These are phyloP conservation scores for Poecile atricapillus DNA, from an alignment of 2,113 vertebrate genomes.

Conservation along the genomic window DNA sequence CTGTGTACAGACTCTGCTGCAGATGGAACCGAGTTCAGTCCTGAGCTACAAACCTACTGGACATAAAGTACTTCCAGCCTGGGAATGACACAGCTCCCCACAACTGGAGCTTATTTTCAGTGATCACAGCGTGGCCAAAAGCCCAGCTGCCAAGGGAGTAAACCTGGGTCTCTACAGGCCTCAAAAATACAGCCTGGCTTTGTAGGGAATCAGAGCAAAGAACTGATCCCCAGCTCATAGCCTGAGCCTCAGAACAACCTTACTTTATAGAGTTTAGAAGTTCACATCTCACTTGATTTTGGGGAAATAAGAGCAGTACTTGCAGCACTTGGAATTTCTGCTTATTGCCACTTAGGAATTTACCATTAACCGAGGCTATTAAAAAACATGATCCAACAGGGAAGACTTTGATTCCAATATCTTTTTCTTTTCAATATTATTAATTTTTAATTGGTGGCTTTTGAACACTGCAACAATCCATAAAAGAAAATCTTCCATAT, in stretches of 20 bases:
- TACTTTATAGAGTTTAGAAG: neutral
- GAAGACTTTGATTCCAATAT: neutral
- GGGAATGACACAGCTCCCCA: neutral
- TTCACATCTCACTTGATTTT: neutral
- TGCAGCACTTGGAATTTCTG: neutral
- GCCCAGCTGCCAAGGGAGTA: rapidly evolving
- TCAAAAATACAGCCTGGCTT: neutral
- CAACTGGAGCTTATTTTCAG: neutral
- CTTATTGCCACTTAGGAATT: neutral
- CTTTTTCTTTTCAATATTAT: neutral
- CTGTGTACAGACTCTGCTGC: neutral
- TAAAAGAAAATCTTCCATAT: neutral
- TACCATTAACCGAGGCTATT: neutral
- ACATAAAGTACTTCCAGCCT: neutral
- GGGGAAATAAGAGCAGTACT: neutral
- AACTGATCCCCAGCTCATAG: neutral
- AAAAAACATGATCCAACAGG: neutral
- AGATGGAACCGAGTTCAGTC: neutral
- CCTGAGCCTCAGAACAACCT: neutral
- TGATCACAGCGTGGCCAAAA: neutral
- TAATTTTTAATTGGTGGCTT: neutral
- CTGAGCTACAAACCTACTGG: neutral
- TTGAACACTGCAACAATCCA: neutral
- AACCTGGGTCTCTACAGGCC: neutral
- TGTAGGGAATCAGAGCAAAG: neutral